These are phyloP conservation scores for Chlorops oryzae DNA, from an alignment of 1,140 invertebrate species.

Conservation along the genomic window DNA sequence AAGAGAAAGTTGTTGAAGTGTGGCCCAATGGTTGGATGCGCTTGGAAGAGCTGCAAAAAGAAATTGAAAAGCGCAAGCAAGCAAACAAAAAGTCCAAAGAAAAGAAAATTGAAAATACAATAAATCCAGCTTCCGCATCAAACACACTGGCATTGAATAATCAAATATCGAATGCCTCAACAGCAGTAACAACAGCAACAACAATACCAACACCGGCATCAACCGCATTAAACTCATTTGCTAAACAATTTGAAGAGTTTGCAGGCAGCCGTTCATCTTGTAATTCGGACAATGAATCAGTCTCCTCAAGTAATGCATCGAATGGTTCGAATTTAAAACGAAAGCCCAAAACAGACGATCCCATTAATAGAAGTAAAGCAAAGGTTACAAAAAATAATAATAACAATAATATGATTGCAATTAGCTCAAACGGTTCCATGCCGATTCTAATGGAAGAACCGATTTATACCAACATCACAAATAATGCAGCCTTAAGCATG, in stretches of 20 bases:
- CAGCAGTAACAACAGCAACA: neutral
- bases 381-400: too few species aligned
- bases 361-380: too few species aligned
- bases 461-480: too few species aligned
- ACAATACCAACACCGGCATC: neutral
- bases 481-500: too few species aligned
- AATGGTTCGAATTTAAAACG: slow-evolving; percentile 19
- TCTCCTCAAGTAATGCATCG: slow-evolving; percentile 41
- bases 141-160: too few species aligned
- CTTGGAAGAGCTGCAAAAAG: slow-evolving; percentile 39
- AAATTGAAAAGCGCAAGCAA: slow-evolving; percentile 33
- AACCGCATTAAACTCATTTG: slow-evolving; percentile 8
- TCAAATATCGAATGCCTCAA: neutral
- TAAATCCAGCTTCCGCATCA: too few species aligned
- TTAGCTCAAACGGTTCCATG: too few species aligned
- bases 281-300: slow-evolving; percentile 43
- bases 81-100: slow-evolving; percentile 34
- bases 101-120: slow-evolving; percentile 23
- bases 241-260: slow-evolving; percentile 29
- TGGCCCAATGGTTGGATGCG: slow-evolving; percentile 47
- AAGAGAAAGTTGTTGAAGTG: slow-evolving; percentile 34
- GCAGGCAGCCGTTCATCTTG: slow-evolving; percentile 26
- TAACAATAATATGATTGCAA: too few species aligned
- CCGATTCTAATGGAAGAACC: too few species aligned
- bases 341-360: too few species aligned